A percentile compares a stretch with the other conserved stretches of the same genome.
Evolutionary conservation across 2,888 invertebrate species (phyloP).

Genomic region (Rhamphomyia laevipes): DNA sequence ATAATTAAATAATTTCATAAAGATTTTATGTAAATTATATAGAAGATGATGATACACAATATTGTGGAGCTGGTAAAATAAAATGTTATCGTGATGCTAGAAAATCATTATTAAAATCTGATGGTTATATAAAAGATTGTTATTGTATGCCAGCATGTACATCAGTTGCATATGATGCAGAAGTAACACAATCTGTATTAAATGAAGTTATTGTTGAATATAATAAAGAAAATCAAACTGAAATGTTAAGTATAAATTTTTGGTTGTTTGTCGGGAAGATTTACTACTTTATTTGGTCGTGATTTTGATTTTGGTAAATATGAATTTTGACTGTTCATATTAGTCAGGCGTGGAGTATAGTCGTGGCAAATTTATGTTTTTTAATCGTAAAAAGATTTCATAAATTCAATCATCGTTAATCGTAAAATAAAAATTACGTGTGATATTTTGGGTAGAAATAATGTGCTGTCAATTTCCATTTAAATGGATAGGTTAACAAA

Average conservation of each 20-base stretch:
- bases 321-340: too few relatives aligned
- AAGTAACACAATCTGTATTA: constrained; percentile 46
- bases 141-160: constrained; percentile 51
- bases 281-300: too few relatives aligned
- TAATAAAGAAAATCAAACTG: neutral
- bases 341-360: too few relatives aligned
- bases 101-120: neutral
- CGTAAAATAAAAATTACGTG: too few relatives aligned
- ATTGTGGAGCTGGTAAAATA: neutral
- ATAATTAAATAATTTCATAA: constrained; percentile 43
- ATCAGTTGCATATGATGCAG: constrained; percentile 50
- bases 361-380: too few relatives aligned
- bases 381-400: too few relatives aligned
- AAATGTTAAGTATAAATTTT: neutral
- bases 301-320: too few relatives aligned
- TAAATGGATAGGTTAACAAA: too few relatives aligned
- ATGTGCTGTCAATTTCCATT: too few relatives aligned
- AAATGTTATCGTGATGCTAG: constrained; percentile 1
- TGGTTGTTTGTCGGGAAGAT: too few relatives aligned
- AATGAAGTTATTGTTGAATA: neutral
- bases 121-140: constrained; percentile 30
- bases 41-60: neutral
- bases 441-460: too few relatives aligned
- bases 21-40: constrained; percentile 20
- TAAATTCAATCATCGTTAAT: too few relatives aligned